Base-by-base conservation (phyloP, 2,797 vertebrate species). In the Phalanger gymnotis region DNA sequence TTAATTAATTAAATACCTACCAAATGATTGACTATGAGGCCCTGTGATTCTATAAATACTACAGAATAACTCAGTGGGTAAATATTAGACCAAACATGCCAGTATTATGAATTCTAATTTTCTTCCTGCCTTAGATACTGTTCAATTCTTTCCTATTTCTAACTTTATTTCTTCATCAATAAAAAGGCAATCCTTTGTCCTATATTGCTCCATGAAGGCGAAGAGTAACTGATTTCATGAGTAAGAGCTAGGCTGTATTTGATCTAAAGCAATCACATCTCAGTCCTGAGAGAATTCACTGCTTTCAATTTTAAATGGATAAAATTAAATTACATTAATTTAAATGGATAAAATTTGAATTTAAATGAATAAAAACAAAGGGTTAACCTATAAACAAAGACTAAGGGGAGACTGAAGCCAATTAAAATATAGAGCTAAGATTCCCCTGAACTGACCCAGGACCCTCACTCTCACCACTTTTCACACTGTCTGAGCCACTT, bases 361-460 rank as follows among this genome's bases (percentile, higher is more conserved):
- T 81, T 47, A 25, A 47, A 81, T 81, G 40, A 9, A 25, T 81
- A 47, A 47, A 81, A 47, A 47, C 40, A 81, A 81, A 81, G 73
- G 0, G 73, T 47, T 13, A 13, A 94, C 58, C 6, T 94, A 34
- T 52, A 66, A 95, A 53, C 52, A 93, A 94, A 93, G 2, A 81
- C 27, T 89, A 87, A 54, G n/a, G 92, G 92, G 31, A 54, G 92
- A 90, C 12, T 51, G 89, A 94, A 96, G 92, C 14, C 91, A 95
- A 93, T 90, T 93, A 34, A 91, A 95, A 92, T 47, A 28, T 95
- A 95, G 92, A 93, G 89, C 55, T 58, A 93, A 94, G 90, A 92
- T 92, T 93, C 81, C 94, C 58, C 58, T 93, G 93, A 97, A 95
- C 96, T 97, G 97, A 97, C 96, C 95, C n/a, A 40, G 96, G 92